Conservation (phyloP, 2,888 invertebrate genomes). For the Acronicta leporina region DNA sequence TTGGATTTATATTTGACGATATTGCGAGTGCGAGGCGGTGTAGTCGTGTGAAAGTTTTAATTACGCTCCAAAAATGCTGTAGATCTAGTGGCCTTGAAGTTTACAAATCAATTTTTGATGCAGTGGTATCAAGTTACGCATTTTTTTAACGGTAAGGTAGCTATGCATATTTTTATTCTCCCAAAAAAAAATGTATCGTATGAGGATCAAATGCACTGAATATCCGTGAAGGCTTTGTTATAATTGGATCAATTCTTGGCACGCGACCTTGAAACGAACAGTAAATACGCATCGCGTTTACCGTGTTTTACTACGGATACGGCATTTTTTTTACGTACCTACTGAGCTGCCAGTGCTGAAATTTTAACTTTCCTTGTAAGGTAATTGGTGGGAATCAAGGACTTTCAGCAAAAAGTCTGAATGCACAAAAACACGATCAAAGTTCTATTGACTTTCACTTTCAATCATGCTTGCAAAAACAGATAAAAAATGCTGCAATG, state of each 20-base stretch:
- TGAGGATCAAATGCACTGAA: conserved; percentile 21
- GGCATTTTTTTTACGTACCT: conserved; percentile 36
- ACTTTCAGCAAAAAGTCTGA: background rate
- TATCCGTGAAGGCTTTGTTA: conserved; percentile 30
- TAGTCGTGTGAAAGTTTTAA: conserved; percentile 82
- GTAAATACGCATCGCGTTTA: conserved; percentile 54
- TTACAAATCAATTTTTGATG: conserved; percentile 47
- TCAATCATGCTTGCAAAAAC: conserved; percentile 8
- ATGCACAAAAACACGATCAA: background rate
- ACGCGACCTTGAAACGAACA: conserved; percentile 53
- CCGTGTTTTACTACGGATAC: conserved; percentile 39
- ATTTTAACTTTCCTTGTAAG: conserved; percentile 13
- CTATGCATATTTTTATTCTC: background rate
- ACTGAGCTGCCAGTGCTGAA: conserved; percentile 42
- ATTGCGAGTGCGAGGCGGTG: conserved; percentile 78
- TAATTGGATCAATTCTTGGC: conserved; percentile 59
- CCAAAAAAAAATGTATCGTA: conserved; percentile 10
- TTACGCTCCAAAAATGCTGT: conserved; percentile 64
- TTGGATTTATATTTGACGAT: conserved; percentile 83
- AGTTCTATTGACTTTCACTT: conserved; percentile 34
- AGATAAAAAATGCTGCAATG: background rate
- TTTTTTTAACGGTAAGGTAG: conserved; percentile 40
- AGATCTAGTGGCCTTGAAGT: conserved; percentile 71
- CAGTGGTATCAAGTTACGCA: conserved; percentile 52
- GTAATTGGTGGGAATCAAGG: background rate